Percentiles rank a stretch among this genome's conserved stretches.
Evolutionary conservation across 2,113 vertebrate genomes (phyloP).

Genomic region (Microtus oregoni): DNA sequence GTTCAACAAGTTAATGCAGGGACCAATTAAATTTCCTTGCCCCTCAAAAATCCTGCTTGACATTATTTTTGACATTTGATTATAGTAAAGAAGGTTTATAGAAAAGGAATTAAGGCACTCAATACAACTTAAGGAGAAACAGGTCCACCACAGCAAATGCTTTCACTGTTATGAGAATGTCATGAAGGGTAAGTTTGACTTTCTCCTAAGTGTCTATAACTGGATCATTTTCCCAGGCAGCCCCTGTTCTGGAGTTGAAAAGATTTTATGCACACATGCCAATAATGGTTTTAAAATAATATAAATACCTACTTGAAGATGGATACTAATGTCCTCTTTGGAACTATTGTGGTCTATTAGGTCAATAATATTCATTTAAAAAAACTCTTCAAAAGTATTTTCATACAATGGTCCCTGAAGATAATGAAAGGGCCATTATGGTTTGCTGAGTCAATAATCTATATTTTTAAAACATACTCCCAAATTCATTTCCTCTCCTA

Average conservation of each 20-base stretch:
- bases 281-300: slow-evolving; percentile 72
- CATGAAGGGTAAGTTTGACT: neutral
- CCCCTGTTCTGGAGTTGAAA: slow-evolving; percentile 26
- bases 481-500: slow-evolving; percentile 71
- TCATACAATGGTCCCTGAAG: slow-evolving; percentile 59
- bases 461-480: slow-evolving; percentile 77
- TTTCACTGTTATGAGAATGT: slow-evolving; percentile 20
- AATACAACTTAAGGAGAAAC: slow-evolving; percentile 47
- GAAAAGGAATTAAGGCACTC: slow-evolving; percentile 7
- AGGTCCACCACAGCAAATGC: neutral
- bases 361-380: slow-evolving; percentile 76
- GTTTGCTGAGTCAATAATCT: slow-evolving; percentile 67
- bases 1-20: slow-evolving; percentile 9
- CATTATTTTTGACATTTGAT: slow-evolving; percentile 64
- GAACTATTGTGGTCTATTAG: slow-evolving; percentile 73
- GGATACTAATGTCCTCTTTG: slow-evolving; percentile 76
- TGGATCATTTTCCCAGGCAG: slow-evolving; percentile 23
- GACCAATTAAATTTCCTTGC: slow-evolving; percentile 57
- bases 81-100: neutral
- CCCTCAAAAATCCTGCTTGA: neutral
- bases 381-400: slow-evolving; percentile 71
- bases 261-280: slow-evolving; percentile 71
- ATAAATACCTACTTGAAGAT: slow-evolving; percentile 69
- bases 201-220: slow-evolving; percentile 43
- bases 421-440: slow-evolving; percentile 70